These are phyloP conservation scores for Chloroceryle aenea DNA, from an alignment of 2,113 vertebrate genomes.

Conservation along the genomic window DNA sequence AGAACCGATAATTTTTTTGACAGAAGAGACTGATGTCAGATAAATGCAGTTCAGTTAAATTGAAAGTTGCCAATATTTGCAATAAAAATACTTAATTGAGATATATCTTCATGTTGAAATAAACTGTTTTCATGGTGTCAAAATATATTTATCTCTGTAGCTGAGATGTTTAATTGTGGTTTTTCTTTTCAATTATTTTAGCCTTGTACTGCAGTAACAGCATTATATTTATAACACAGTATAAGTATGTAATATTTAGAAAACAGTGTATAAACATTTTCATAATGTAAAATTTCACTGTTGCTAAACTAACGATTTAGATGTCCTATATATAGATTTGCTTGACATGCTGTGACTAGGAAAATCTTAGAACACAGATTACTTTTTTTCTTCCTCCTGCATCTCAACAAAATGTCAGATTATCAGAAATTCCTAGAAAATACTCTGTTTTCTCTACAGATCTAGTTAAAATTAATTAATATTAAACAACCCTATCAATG, in stretches of 20 bases:
- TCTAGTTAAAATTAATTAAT: neutral
- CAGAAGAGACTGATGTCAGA: neutral
- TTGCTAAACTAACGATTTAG: neutral
- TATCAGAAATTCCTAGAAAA: neutral
- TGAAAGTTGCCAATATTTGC: neutral
- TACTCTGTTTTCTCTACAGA: neutral
- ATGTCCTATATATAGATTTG: neutral
- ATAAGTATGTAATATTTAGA: neutral
- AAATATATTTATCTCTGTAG: neutral
- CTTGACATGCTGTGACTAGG: neutral
- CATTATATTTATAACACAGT: neutral
- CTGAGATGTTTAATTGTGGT: neutral
- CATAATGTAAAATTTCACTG: neutral
- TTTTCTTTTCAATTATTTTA: neutral
- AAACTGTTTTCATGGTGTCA: neutral
- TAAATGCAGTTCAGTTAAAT: neutral
- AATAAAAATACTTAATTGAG: slow-evolving; percentile 3
- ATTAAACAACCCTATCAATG: neutral
- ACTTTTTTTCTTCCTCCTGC: neutral
- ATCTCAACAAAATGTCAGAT: neutral
- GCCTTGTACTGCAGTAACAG: neutral
- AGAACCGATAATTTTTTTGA: neutral
- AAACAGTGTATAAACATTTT: neutral
- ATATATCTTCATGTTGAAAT: neutral
- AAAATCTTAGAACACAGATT: neutral